These are phyloP conservation scores for Adineta ricciae DNA, from an alignment of 2,888 invertebrate species.

Conservation along the genomic window DNA sequence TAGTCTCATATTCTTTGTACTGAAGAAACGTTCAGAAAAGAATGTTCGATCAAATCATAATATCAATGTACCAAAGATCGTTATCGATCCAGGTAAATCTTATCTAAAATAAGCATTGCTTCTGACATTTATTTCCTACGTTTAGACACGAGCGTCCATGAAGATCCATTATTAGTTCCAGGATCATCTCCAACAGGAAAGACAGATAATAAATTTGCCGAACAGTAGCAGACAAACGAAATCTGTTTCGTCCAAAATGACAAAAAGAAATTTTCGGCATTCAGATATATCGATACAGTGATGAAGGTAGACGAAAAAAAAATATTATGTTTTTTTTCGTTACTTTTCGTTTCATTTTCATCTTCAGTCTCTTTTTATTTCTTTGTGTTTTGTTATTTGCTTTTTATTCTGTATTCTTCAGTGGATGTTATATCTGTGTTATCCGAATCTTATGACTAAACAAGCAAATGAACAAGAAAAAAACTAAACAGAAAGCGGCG, in stretches of 20 bases:
- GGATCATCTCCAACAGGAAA: background rate
- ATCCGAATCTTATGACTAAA: background rate
- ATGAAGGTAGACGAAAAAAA: background rate
- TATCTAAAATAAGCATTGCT: background rate
- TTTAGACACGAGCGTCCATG: background rate
- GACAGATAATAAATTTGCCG: background rate
- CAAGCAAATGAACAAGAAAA: background rate
- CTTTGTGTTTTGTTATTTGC: background rate
- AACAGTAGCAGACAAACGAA: background rate
- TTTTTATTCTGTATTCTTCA: background rate
- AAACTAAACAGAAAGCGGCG: background rate
- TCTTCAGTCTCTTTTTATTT: background rate
- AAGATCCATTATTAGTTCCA: background rate
- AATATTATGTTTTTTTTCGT: no score
- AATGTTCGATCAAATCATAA: background rate
- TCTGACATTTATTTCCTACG: no score
- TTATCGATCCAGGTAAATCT: background rate
- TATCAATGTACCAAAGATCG: background rate
- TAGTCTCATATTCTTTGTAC: background rate
- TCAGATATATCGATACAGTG: background rate
- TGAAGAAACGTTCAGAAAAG: background rate
- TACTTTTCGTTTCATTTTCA: background rate
- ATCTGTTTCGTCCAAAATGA: background rate
- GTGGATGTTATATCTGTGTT: background rate
- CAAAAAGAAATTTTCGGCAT: background rate